Evolutionary conservation across 2,113 vertebrate species (phyloP).

Genomic region (Todiramphus chloris): DNA sequence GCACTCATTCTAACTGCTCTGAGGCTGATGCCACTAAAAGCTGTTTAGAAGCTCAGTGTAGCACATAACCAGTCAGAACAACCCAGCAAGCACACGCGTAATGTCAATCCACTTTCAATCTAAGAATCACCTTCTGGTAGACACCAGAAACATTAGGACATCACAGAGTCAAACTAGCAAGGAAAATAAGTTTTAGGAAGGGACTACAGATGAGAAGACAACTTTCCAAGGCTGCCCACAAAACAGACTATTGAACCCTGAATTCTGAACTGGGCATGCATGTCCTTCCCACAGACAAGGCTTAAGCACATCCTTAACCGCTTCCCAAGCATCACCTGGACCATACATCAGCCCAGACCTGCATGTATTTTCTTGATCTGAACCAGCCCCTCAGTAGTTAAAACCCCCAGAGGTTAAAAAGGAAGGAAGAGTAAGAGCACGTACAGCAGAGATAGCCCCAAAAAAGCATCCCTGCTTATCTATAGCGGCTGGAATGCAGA

Average conservation of each 20-base stretch:
- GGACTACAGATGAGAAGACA: neutral
- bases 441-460: neutral
- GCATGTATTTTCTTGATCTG: neutral
- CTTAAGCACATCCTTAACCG: neutral
- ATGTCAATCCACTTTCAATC: neutral
- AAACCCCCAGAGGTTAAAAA: neutral
- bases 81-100: neutral
- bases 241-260: neutral
- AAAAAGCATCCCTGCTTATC: neutral
- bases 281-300: neutral
- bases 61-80: neutral
- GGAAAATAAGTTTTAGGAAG: neutral
- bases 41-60: neutral
- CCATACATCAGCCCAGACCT: neutral
- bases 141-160: neutral
- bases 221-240: neutral
- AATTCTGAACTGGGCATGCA: neutral
- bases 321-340: neutral
- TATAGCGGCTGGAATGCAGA: constrained; percentile 8
- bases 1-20: neutral
- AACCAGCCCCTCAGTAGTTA: neutral
- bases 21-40: neutral
- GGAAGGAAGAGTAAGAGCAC: neutral
- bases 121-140: neutral
- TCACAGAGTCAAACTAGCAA: neutral